Conservation (phyloP, 2,113 vertebrate species). For the Emydura subglobosa region DNA sequence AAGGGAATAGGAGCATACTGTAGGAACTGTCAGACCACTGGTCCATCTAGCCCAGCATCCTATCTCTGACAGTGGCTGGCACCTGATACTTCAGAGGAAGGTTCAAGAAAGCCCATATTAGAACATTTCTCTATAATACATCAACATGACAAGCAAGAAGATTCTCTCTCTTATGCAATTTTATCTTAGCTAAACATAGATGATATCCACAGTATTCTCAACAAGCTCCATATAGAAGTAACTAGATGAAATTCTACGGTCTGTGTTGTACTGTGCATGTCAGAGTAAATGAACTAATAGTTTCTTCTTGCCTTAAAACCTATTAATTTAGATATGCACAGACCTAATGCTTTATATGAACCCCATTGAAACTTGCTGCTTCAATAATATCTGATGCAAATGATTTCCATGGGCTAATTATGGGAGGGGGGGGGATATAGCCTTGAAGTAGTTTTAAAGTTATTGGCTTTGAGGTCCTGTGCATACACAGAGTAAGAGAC, state of each 20-base stretch:
- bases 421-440: neutral
- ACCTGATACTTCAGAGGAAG: neutral
- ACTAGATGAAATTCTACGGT: neutral
- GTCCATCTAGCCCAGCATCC: neutral
- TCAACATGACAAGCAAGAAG: rapidly evolving
- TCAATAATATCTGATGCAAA: neutral
- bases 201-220: neutral
- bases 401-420: neutral
- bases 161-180: neutral
- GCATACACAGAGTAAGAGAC: slow-evolving; percentile 1
- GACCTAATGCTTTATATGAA: neutral
- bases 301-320: neutral
- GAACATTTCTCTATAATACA: neutral
- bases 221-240: neutral
- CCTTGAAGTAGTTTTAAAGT: neutral
- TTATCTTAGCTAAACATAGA: neutral
- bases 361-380: neutral
- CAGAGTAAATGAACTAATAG: neutral
- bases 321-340: rapidly evolving
- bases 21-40: rapidly evolving
- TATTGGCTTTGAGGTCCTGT: slow-evolving; percentile 28
- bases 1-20: rapidly evolving
- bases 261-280: neutral
- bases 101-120: rapidly evolving
- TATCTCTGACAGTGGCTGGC: neutral